Evolutionary conservation across 2,113 vertebrate species (phyloP).

Genomic region (Sinosuthora webbiana): DNA sequence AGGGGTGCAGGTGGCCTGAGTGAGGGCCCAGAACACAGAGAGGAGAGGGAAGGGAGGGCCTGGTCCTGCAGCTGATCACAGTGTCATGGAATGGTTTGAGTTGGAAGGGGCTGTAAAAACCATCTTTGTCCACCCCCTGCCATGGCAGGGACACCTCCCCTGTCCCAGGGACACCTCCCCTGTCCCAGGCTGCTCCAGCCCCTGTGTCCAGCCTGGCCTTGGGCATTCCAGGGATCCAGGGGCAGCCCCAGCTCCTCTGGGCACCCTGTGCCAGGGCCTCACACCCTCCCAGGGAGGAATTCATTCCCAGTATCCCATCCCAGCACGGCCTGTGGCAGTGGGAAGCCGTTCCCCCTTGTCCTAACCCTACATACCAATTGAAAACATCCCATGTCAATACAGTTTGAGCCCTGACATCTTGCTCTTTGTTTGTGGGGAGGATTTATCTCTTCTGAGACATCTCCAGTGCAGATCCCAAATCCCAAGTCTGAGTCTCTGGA

Average conservation of each 20-base stretch:
- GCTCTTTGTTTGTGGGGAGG: not conserved
- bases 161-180: not conserved
- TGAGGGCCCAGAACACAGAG: not conserved
- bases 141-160: not conserved
- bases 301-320: not conserved
- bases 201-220: accelerated
- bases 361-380: not conserved
- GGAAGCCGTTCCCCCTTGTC: not conserved
- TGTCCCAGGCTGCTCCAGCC: accelerated
- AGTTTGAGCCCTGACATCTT: not conserved
- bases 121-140: no score
- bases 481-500: not conserved
- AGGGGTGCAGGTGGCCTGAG: not conserved
- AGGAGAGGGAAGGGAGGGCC: not conserved
- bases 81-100: not conserved
- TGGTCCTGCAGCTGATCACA: not conserved
- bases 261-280: not conserved
- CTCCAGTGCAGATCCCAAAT: not conserved
- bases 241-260: not conserved
- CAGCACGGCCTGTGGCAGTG: not conserved
- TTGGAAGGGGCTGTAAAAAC: not conserved
- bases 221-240: not conserved
- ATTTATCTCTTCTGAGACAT: not conserved
- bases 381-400: not conserved
- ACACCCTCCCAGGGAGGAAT: accelerated